Conservation (phyloP, 2,888 invertebrate genomes). For the Spatulosminthurus flaviceps region DNA sequence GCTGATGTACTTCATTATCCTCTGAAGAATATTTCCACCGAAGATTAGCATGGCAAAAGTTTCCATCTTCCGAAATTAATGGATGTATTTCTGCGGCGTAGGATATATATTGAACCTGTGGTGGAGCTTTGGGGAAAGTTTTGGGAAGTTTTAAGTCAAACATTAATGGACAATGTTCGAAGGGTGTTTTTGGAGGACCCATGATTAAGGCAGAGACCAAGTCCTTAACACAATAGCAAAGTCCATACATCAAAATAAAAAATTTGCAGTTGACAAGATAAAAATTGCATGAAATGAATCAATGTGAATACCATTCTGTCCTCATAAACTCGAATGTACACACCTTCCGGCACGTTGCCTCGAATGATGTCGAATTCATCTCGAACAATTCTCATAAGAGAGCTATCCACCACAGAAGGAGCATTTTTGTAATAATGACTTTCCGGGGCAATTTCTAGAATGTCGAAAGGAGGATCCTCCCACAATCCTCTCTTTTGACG, state of each 20-base stretch:
- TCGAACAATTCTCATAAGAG: constrained; percentile 81
- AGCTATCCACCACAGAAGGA: constrained; percentile 65
- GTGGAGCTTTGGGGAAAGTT: constrained; percentile 89
- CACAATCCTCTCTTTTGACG: constrained; percentile 29
- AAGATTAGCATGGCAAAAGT: constrained; percentile 89
- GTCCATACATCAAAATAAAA: constrained; percentile 22
- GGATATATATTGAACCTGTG: constrained; percentile 89
- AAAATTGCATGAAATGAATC: constrained; percentile 27
- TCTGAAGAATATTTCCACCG: constrained; percentile 79
- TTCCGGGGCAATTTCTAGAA: constrained; percentile 50
- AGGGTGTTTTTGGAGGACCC: constrained; percentile 91
- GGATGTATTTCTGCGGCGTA: constrained; percentile 90
- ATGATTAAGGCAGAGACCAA: constrained; percentile 89
- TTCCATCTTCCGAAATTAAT: constrained; percentile 94
- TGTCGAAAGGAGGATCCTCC: constrained; percentile 55
- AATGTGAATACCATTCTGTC: constrained; percentile 86
- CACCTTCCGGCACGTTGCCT: constrained; percentile 85
- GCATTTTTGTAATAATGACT: constrained; percentile 51
- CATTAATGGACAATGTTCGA: constrained; percentile 92
- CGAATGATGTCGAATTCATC: constrained; percentile 84
- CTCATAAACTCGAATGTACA: constrained; percentile 86
- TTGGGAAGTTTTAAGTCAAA: constrained; percentile 94
- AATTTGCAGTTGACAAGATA: background rate
- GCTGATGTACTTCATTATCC: constrained; percentile 56
- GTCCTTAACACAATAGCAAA: too few relatives aligned